phyloP scores from a whole-genome alignment of 2,888 invertebrate genomes.

The Archaeoteleia sp. region DNA sequence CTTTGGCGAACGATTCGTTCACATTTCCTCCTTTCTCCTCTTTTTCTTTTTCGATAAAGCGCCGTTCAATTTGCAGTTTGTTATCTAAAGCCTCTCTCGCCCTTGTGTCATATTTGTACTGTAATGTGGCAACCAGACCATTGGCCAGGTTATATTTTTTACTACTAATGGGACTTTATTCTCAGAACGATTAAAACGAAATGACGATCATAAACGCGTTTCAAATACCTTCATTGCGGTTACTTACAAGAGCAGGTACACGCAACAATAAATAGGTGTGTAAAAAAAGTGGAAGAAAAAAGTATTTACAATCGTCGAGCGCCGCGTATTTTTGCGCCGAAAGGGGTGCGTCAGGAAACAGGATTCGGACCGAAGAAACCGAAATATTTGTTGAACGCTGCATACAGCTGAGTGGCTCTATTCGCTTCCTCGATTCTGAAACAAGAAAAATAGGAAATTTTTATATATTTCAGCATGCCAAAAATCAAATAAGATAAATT shows the following conservation, averaged over 20 bases:
- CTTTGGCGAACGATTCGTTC: slow-evolving; percentile 45
- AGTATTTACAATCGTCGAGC: slow-evolving; percentile 43
- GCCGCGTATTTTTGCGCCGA: neutral
- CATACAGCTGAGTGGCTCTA: slow-evolving; percentile 66
- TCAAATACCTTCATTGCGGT: slow-evolving; percentile 5
- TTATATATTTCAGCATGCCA: too few species aligned
- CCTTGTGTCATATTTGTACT: slow-evolving; percentile 1
- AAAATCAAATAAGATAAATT: too few species aligned
- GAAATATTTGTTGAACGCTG: slow-evolving; percentile 69
- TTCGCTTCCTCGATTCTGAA: slow-evolving; percentile 69
- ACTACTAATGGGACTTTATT: neutral
- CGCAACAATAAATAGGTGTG: slow-evolving; percentile 15
- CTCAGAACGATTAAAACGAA: slow-evolving; percentile 7
- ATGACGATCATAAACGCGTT: slow-evolving; percentile 3
- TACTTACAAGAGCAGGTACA: slow-evolving; percentile 19
- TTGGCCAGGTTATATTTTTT: neutral
- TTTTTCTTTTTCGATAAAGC: slow-evolving; percentile 20
- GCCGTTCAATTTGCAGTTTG: too few species aligned
- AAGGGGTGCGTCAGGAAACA: slow-evolving; percentile 27
- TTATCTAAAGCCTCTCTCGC: neutral
- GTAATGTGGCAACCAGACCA: neutral
- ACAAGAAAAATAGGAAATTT: slow-evolving; percentile 32
- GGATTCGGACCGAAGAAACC: slow-evolving; percentile 61
- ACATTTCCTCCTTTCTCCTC: slow-evolving; percentile 47
- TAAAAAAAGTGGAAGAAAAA: slow-evolving; percentile 5